phyloP scores from a whole-genome alignment of 1,140 invertebrate species.

The Tribolium madens region DNA sequence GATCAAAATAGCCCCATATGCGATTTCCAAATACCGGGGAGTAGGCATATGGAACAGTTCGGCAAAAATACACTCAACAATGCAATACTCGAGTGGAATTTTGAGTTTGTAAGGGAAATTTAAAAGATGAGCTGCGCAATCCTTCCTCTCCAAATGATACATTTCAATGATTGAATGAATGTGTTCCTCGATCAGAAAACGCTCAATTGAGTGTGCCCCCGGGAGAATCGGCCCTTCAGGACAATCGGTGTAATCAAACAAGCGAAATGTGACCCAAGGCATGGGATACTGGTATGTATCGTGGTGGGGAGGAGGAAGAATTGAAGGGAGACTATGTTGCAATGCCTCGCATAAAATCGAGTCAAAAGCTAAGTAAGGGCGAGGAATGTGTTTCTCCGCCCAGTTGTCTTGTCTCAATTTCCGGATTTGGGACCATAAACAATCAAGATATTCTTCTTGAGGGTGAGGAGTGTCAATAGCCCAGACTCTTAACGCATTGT shows the following conservation, averaged over 20 bases:
- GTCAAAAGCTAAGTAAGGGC: conserved; percentile 97
- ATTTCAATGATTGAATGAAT: conserved; percentile 93
- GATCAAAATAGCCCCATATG: conserved; percentile 95
- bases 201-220: conserved; percentile 96
- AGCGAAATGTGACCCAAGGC: conserved; percentile 84
- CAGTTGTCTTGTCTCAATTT: conserved; percentile 95
- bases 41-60: conserved; percentile 94
- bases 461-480: conserved; percentile 91
- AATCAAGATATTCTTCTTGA: conserved; percentile 99
- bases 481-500: conserved; percentile 93
- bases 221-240: conserved; percentile 93
- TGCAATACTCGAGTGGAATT: conserved; percentile 97
- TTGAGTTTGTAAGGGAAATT: conserved; percentile 94
- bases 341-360: conserved; percentile 94
- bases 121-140: conserved; percentile 92
- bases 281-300: conserved; percentile 90
- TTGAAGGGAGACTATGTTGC: conserved; percentile 92
- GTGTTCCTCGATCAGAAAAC: conserved; percentile 98
- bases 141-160: conserved; percentile 90
- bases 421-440: conserved; percentile 95
- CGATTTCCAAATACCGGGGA: conserved; percentile 90
- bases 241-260: conserved; percentile 99
- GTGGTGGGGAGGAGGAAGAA: conserved; percentile 92
- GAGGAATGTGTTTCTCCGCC: conserved; percentile 95
- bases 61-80: conserved; percentile 96